Conservation (phyloP, 1,140 invertebrate species). For the Megalopta genalis region DNA sequence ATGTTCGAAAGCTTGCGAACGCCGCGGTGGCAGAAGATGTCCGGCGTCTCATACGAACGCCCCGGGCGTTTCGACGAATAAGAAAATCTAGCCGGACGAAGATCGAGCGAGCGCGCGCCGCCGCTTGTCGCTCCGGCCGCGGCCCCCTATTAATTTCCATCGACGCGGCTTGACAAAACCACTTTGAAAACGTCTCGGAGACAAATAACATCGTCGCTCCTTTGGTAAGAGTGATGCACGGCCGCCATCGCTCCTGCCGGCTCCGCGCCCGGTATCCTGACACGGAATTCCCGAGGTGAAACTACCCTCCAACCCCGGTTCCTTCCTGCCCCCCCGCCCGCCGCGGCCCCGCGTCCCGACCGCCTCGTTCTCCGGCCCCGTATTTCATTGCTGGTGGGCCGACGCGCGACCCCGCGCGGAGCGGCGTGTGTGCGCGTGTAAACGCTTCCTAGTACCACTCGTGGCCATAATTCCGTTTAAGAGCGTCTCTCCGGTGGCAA, state of each 20-base stretch:
- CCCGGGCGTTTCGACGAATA: constrained; percentile 39
- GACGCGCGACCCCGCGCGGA: too few species aligned
- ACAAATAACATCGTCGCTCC: constrained; percentile 54
- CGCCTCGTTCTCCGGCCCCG: constrained; percentile 32
- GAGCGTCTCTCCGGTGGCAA: constrained; percentile 23
- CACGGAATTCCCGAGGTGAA: constrained; percentile 58
- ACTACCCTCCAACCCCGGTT: constrained; percentile 47
- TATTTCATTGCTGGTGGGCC: constrained; percentile 50
- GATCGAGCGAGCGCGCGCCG: constrained; percentile 36
- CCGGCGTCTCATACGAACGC: not conserved
- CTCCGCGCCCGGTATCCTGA: constrained; percentile 42
- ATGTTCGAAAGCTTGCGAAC: too few species aligned
- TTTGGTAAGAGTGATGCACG: constrained; percentile 58
- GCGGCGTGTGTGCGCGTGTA: constrained; percentile 23
- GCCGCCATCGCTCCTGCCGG: constrained; percentile 53
- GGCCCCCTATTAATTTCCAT: constrained; percentile 54
- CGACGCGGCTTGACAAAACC: constrained; percentile 57
- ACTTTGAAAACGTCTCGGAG: constrained; percentile 52
- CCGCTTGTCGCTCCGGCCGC: not conserved
- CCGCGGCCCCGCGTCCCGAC: not conserved
- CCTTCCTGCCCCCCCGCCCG: not conserved
- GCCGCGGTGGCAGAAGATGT: too few species aligned
- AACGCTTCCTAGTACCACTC: constrained; percentile 29
- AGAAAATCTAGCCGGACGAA: constrained; percentile 35
- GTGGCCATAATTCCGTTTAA: constrained; percentile 56